Evolutionary conservation across 2,888 invertebrate genomes (phyloP), one percentile per base, ranked within the genome.

Genomic region (Xestia rhomboidea): DNA sequence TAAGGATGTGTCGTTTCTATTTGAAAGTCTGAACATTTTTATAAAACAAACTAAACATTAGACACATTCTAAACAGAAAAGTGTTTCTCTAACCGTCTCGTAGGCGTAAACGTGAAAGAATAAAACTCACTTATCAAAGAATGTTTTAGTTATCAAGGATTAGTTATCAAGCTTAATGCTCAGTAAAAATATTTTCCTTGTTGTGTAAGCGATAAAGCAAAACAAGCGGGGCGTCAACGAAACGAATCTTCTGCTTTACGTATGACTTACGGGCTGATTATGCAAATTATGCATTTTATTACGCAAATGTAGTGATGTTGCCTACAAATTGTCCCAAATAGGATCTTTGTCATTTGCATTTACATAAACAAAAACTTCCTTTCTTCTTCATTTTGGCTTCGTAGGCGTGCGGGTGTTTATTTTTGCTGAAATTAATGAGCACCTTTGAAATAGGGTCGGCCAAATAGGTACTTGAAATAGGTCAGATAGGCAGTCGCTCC

Each of bases 221-320:
- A 76, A 81, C 68, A 85, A 73, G 71, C 72, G 41, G 67, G 73
- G 67, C 76, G 82, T 83, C 87, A 87, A 91, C 90, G 89, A 92
- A 91, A 91, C 89, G 90, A 93, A 90, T 85, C 89, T 88, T 76
- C 82, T 86, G 79, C 82, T 82, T 83, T 70, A 77, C 77, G 72
- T 89, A 85, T 93, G 93, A 94, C 89, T 92, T 94, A 94, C 88
- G 94, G 88, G 89, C 87, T 89, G 91, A 93, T 95, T 95, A 95
- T 94, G 88, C 92, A 88, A 88, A 88, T 89, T 90, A 86, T 89
- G 91, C 90, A 91, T 90, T 92, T 93, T 93, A 92, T 93, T 93
- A 93, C 93, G 90, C 89, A 88, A 89, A 91, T 90, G 89, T 90
- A 91, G 88, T 88, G 90, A 15, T 91, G 88, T 88, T 90, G 93